Evolutionary conservation across 2,888 invertebrate species (phyloP).

Genomic region (Meteorus colon): DNA sequence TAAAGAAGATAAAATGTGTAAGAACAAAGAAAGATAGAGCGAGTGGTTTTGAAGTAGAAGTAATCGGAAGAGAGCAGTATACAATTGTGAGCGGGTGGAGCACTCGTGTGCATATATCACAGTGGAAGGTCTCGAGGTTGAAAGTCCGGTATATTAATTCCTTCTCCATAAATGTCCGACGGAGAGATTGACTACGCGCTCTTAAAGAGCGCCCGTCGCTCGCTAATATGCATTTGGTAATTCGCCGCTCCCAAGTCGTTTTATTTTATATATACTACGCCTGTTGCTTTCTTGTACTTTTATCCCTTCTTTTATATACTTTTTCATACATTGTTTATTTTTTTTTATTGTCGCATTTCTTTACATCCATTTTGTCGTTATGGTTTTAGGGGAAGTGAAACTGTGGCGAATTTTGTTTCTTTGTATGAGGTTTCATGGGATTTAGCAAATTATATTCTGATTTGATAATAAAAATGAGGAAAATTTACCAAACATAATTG

Average conservation of each 20-base stretch:
- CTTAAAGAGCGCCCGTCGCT: constrained; percentile 70
- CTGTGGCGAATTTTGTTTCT: too few species aligned
- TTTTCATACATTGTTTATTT: too few species aligned
- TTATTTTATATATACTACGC: constrained; percentile 33
- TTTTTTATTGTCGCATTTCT: too few species aligned
- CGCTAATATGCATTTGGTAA: constrained; percentile 70
- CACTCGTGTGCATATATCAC: constrained; percentile 69
- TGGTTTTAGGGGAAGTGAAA: too few species aligned
- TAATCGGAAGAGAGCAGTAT: constrained; percentile 41
- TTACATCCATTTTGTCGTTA: too few species aligned
- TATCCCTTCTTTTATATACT: not conserved
- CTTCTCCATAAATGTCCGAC: constrained; percentile 72
- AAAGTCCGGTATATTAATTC: constrained; percentile 73
- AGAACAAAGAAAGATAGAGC: too few species aligned
- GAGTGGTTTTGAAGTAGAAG: not conserved
- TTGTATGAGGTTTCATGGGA: too few species aligned
- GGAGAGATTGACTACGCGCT: constrained; percentile 72
- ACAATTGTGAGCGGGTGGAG: constrained; percentile 61
- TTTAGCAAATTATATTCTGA: too few species aligned
- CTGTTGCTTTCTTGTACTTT: constrained; percentile 19
- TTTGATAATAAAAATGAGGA: too few species aligned
- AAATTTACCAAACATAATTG: too few species aligned
- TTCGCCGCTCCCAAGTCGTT: constrained; percentile 43
- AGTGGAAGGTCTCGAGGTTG: constrained; percentile 65
- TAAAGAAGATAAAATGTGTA: too few species aligned